Evolutionary conservation across 1,140 invertebrate species (phyloP), one percentile per base, ranked within the genome.

Genomic region (Euura lappo): DNA sequence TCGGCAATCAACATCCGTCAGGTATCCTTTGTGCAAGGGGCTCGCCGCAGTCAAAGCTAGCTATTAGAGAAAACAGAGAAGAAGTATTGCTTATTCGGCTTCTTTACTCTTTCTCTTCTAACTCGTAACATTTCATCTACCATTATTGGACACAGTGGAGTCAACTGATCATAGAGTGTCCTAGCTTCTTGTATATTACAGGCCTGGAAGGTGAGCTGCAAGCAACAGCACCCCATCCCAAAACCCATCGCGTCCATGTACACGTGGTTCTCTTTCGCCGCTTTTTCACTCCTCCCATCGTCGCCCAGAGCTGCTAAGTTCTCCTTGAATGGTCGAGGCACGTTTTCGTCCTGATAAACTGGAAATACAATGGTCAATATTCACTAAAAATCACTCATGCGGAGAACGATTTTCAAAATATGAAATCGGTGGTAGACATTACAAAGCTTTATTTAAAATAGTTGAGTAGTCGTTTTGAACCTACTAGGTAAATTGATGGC

Each of bases 241-340:
- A 99, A 99, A 46, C 97, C 98, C 98, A 99, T 99, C 1, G 97
- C 96, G 87, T 99, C 98, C 93, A 99, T 94, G 79, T 98, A 97
- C 73, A 99, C 93, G 82, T 97, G 95, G 89, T 98, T 93, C 2
- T 93, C 92, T 78, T 91, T 88, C 2, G 93, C 92, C n/a, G 91
- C 92, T 65, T 87, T 89, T 13, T 80, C 88, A 83, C 85, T 90
- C 72, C 91, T 92, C 42, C 94, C 92, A 84, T 97, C 94, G 75
- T 97, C 93, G 2, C 89, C 90, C 6, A 90, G 81, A 7, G 73
- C 73, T 43, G 77, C 43, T 88, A 96, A 86, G 90, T 94, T 89
- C 90, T 97, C 89, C 86, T 95, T 84, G 81, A 94, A 96, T 51
- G 94, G 94, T 28, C 79, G 79, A 28, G 89, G 88, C 2, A 94